Percentiles rank a stretch among this genome's conserved stretches.
phyloP scores from a whole-genome alignment of 30 jellyfish, hydroid and myxozoan species.

The Aurelia aurita region DNA sequence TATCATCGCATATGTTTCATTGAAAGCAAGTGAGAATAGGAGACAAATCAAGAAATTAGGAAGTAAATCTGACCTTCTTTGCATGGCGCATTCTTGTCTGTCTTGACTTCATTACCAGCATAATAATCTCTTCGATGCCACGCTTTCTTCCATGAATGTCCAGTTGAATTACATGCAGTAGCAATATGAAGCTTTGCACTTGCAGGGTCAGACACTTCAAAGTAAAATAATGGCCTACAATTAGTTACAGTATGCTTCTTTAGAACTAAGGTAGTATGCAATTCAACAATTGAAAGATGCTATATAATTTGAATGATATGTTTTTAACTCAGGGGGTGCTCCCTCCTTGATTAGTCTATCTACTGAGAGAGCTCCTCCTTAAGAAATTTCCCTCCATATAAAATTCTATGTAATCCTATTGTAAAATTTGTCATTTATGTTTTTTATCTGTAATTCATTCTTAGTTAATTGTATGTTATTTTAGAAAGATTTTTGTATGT shows the following conservation, averaged over 20 bases:
- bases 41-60: too few species aligned
- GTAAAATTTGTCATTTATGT: too few species aligned
- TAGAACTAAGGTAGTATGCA: background rate
- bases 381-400: too few species aligned
- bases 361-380: too few species aligned
- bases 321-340: too few species aligned
- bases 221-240: background rate
- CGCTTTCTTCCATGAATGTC: slow-evolving; percentile 30
- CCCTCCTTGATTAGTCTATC: too few species aligned
- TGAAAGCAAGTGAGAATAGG: background rate
- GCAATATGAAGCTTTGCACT: slow-evolving; percentile 89
- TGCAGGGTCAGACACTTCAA: slow-evolving; percentile 92
- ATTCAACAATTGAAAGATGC: too few species aligned
- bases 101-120: background rate
- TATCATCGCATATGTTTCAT: background rate
- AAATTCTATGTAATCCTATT: too few species aligned
- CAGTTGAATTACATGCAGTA: slow-evolving; percentile 63
- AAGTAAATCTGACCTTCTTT: slow-evolving; percentile 19
- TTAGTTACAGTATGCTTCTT: background rate
- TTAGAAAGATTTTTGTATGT: too few species aligned
- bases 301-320: too few species aligned
- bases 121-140: slow-evolving; percentile 65
- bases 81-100: slow-evolving; percentile 57
- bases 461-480: too few species aligned
- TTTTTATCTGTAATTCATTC: too few species aligned